phyloP scores from a whole-genome alignment of 2,113 vertebrate species.

The Cyanoliseus patagonus region DNA sequence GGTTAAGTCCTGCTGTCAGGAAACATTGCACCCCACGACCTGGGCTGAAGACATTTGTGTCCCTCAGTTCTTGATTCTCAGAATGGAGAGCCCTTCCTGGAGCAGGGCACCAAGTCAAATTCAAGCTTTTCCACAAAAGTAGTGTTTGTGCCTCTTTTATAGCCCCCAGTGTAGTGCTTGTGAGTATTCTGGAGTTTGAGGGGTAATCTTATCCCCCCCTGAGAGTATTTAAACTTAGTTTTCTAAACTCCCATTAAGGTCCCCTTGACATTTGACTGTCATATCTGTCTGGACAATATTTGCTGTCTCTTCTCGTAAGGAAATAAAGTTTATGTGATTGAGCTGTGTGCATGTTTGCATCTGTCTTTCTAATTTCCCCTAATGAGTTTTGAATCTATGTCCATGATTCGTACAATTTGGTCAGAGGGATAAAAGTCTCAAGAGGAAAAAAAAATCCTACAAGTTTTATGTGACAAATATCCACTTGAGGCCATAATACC shows the following conservation, averaged over 20 bases:
- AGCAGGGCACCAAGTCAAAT: not conserved
- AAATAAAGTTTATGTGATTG: not conserved
- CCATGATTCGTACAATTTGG: not conserved
- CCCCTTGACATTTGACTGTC: not conserved
- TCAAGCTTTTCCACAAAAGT: not conserved
- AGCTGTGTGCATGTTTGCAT: not conserved
- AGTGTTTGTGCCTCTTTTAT: not conserved
- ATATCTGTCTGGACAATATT: not conserved
- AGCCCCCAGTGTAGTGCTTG: not conserved
- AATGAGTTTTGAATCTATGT: not conserved
- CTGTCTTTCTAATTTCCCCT: not conserved
- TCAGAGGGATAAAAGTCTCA: not conserved
- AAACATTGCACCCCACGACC: not conserved
- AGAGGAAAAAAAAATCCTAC: not conserved
- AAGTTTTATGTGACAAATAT: not conserved
- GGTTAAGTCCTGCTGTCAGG: not conserved
- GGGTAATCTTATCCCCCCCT: not conserved
- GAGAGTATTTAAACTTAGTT: not conserved
- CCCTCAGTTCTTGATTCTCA: not conserved
- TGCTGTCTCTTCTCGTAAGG: not conserved
- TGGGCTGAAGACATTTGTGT: not conserved
- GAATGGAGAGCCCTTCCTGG: not conserved
- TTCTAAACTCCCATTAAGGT: not conserved
- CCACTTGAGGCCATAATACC: not conserved
- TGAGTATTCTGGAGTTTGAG: not conserved